Base-by-base conservation (phyloP, 1,140 invertebrate genomes). In the Drosophila nebulosa region DNA sequence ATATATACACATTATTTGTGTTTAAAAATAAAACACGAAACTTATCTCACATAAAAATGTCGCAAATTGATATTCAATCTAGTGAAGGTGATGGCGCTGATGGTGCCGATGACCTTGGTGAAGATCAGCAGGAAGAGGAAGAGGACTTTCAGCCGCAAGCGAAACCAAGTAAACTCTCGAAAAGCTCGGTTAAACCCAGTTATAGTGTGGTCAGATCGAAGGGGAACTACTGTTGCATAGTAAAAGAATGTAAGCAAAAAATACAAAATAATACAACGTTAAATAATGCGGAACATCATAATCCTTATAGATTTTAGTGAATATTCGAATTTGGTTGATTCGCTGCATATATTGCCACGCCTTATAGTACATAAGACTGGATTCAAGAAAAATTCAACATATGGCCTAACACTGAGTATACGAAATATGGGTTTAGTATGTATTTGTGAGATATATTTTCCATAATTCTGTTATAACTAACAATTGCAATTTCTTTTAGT, bases 341-440 rank as follows among this genome's bases (percentile, higher is more conserved):
- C 60, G 1, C 52, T 88, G 50, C 75, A 79, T 24, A 83, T 88
- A 18, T 24, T n/a, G 3, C 83, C 83, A 0, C 68, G 83, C 0
- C 5, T 83, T 14, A 79, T 88, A n/a, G 24, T 79, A n/a, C 65
- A 79, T 9, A 61, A 52, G 3, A 55, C 32, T 18, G 1, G 22
- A 0, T 56, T 88, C 3, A 64, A 7, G 7, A 35, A 4, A 5
- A 79, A 77, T 18, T 56, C 30, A 4, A 66, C 60, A 0, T 88
- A 84, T 35, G 78, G 62, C 7, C 36, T 89, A 9, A 77, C 60
- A 0, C 10, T 88, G 0, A 56, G 10, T 3, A 83, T 88, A 1
- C 61, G 64, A 21, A 88, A 88, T 21, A 71, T 9, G 16, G 78
- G 68, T 50, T 22, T 83, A 66, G 83, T 88, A 64, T 35, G 58